phyloP scores from a whole-genome alignment of 2,888 invertebrate genomes.

The Coecobrya sp. region DNA sequence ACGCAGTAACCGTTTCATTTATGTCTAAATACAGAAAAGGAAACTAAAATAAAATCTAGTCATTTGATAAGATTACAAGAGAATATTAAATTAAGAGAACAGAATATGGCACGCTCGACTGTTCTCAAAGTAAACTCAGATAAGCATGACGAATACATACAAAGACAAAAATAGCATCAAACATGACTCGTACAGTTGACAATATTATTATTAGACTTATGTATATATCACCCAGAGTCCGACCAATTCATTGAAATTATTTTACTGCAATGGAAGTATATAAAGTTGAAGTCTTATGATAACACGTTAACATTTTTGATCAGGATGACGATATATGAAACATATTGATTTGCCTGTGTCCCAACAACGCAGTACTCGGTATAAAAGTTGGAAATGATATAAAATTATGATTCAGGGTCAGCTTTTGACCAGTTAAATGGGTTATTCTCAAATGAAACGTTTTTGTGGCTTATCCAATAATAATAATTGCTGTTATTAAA shows the following conservation, averaged over 20 bases:
- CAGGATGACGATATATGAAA: no score
- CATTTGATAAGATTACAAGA: neutral
- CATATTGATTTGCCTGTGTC: no score
- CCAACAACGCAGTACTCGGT: neutral
- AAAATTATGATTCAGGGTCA: neutral
- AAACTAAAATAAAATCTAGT: neutral
- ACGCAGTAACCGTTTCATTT: neutral
- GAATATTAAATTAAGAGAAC: neutral
- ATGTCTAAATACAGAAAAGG: neutral
- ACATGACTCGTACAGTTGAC: neutral
- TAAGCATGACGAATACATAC: neutral
- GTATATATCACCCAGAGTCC: no score
- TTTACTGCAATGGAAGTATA: neutral
- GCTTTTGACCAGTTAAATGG: neutral
- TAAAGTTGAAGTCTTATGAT: neutral
- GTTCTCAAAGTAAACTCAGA: neutral
- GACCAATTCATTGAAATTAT: neutral
- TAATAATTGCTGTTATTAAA: neutral
- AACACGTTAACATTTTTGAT: no score
- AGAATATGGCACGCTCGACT: neutral
- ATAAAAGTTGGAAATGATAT: neutral
- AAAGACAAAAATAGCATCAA: neutral
- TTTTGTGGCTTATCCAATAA: neutral
- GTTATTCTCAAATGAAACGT: neutral
- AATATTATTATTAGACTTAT: neutral